A percentile compares a stretch with the other conserved stretches of the same genome.
Evolutionary conservation across 1,140 invertebrate genomes (phyloP).

Genomic region (Drosophila ogumai): DNA sequence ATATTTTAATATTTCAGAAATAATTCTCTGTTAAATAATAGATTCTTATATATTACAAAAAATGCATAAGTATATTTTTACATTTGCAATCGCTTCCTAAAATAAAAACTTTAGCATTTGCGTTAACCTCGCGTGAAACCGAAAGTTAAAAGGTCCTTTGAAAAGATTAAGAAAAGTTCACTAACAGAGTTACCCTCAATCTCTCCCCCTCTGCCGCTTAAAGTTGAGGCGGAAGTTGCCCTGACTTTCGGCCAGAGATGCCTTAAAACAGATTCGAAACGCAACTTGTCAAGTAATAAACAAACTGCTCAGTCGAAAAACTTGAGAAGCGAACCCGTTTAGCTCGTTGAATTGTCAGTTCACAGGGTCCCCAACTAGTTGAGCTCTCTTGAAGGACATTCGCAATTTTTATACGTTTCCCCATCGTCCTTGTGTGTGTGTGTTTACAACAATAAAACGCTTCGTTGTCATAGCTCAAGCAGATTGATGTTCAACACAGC

Average conservation of each 20-base stretch:
- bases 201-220: not conserved
- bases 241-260: slow-evolving; percentile 20
- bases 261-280: slow-evolving; percentile 34
- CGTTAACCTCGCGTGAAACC: slow-evolving; percentile 9
- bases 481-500: slow-evolving; percentile 70
- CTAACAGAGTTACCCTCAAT: slow-evolving; percentile 2
- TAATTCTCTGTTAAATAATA: too few species aligned
- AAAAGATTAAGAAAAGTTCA: slow-evolving; percentile 31
- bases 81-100: slow-evolving; percentile 1
- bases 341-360: slow-evolving; percentile 42
- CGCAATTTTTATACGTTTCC: slow-evolving; percentile 21
- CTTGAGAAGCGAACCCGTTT: slow-evolving; percentile 42
- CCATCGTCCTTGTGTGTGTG: slow-evolving; percentile 14
- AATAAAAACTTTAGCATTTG: slow-evolving; percentile 1
- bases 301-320: slow-evolving; percentile 48
- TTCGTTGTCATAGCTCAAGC: slow-evolving; percentile 79
- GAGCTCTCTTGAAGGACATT: slow-evolving; percentile 23
- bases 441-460: slow-evolving; percentile 79
- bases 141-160: slow-evolving; percentile 9
- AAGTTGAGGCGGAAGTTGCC: slow-evolving; percentile 10
- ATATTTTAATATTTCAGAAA: too few species aligned
- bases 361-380: slow-evolving; percentile 30
- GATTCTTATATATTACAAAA: not conserved
- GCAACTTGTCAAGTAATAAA: slow-evolving; percentile 47
- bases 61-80: not conserved